phyloP scores from a whole-genome alignment of 1,140 invertebrate genomes.

The Galleria mellonella region DNA sequence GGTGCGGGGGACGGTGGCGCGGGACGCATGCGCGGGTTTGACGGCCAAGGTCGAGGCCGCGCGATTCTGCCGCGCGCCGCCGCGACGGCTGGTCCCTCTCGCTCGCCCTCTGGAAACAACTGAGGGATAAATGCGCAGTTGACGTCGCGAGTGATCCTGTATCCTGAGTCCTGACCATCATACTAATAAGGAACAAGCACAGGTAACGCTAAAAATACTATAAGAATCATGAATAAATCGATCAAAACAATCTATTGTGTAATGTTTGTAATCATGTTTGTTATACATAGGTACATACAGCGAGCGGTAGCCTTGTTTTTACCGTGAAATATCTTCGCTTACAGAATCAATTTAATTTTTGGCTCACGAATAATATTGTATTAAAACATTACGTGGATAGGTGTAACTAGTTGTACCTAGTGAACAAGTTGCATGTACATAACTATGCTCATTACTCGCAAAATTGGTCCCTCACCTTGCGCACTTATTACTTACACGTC shows the following conservation, averaged over 20 bases:
- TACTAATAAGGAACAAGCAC: neutral
- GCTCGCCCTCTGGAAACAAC: constrained; percentile 51
- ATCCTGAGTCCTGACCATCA: constrained; percentile 8
- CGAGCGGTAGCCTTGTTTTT: neutral
- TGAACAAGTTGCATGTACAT: constrained; percentile 10
- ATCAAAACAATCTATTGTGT: constrained; percentile 21
- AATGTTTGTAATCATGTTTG: constrained; percentile 43
- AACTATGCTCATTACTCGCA: constrained; percentile 19
- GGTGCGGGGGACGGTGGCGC: constrained; percentile 30
- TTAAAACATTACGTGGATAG: neutral
- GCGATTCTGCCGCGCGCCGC: constrained; percentile 66
- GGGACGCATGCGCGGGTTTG: constrained; percentile 69
- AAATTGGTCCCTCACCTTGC: constrained; percentile 42
- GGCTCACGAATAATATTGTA: neutral
- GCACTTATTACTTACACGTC: constrained; percentile 19
- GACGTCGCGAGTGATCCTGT: constrained; percentile 40
- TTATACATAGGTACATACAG: constrained; percentile 12
- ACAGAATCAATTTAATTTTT: neutral
- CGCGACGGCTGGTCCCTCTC: constrained; percentile 49
- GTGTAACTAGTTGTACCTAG: constrained; percentile 5
- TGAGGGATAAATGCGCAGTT: constrained; percentile 53
- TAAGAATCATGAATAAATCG: neutral
- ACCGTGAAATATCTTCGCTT: neutral
- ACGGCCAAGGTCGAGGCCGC: constrained; percentile 72
- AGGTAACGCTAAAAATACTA: constrained; percentile 23